Conservation (phyloP, 2,888 invertebrate genomes). For the Fragum sueziense region DNA sequence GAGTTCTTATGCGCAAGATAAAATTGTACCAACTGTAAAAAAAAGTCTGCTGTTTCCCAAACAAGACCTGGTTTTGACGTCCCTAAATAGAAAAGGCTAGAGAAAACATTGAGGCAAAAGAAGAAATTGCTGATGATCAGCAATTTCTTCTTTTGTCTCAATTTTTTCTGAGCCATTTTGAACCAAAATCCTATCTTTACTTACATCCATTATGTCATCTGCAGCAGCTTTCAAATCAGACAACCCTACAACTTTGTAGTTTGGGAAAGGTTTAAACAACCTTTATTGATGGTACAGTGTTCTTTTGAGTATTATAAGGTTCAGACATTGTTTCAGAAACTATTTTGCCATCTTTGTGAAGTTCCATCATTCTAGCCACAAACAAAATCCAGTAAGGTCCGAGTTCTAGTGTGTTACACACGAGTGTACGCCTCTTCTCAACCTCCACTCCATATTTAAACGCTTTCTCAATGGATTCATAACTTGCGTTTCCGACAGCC, state of each 20-base stretch:
- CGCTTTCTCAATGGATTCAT: constrained; percentile 3
- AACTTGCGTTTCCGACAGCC: not conserved
- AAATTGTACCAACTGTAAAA: too few relatives aligned
- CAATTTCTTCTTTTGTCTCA: too few relatives aligned
- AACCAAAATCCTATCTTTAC: too few relatives aligned
- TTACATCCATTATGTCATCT: too few relatives aligned
- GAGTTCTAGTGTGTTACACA: constrained; percentile 61
- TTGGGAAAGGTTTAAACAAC: not conserved
- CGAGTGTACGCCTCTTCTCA: constrained; percentile 50
- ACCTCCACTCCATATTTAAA: constrained; percentile 37
- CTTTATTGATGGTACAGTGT: not conserved
- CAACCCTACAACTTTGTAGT: not conserved
- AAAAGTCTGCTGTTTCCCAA: too few relatives aligned
- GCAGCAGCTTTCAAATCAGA: not conserved
- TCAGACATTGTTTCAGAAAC: not conserved
- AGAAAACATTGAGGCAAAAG: too few relatives aligned
- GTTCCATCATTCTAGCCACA: constrained; percentile 44
- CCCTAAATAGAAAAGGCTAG: too few relatives aligned
- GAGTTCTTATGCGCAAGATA: too few relatives aligned
- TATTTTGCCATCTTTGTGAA: constrained; percentile 10
- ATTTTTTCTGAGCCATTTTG: too few relatives aligned
- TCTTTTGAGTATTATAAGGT: not conserved
- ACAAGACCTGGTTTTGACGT: too few relatives aligned
- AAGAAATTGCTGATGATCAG: too few relatives aligned
- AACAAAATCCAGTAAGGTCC: constrained; percentile 60